Evolutionary conservation across 2,113 vertebrate species (phyloP), one percentile per base, ranked within the genome.

Genomic region (Hystrix brachyura): DNA sequence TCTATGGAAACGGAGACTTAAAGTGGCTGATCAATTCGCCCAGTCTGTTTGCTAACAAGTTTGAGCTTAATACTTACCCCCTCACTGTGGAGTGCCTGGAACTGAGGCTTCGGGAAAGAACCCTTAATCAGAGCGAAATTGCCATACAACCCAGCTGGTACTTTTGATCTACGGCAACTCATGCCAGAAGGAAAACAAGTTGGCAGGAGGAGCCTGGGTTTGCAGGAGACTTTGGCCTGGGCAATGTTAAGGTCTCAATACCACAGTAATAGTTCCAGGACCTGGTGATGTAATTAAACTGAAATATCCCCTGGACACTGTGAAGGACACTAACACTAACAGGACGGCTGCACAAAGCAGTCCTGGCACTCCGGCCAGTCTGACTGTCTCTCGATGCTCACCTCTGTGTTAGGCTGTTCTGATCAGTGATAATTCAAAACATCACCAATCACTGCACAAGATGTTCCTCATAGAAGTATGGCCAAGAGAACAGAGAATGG

Each of bases 1-100:
- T 99, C 76, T 99, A 98, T 69, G 99, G 99, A 95, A 98, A 98
- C 0, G 99, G 98, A 78, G 99, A 99, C 94, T 96, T 99, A 55
- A 98, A 97, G 74, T 99, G 99, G 99, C 96, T 99, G 89, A 90
- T 98, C 74, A 97, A 98, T 60, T 98, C 98, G 0, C 88, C 72
- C 32, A 98, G 96, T 90, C 94, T 99, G 80, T 99, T 99, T 92
- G 99, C 98, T 57, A 99, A 99, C 96, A 99, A 99, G 95, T 99
- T 99, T 98, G 99, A 99, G 91, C 97, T 99, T 3, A 97, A 90
- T 79, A 97, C 98, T 0, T 98, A 99, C 60, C 98, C 99, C 2
- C 98, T 98, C 3, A 99, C 98, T 0, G 85, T 99, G 94, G 99
- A 99, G 93, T 99, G 99, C 95, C 96, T 99, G 38, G 99, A 99